phyloP scores from a whole-genome alignment of 2,888 invertebrate species.

The Allophyes oxyacanthae region DNA sequence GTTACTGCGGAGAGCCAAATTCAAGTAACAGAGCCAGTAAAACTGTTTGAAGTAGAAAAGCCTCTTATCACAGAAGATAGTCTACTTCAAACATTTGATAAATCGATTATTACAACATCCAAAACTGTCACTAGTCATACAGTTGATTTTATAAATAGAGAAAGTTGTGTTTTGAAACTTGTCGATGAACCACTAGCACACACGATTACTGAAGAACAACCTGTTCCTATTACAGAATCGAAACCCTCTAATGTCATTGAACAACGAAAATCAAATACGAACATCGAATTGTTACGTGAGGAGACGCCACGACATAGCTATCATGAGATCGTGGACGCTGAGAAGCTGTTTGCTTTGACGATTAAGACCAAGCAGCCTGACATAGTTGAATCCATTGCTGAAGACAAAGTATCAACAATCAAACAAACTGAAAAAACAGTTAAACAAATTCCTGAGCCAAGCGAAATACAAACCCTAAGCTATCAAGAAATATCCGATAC shows the following conservation, averaged over 20 bases:
- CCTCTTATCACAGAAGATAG: conserved; percentile 16
- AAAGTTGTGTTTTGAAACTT: conserved; percentile 7
- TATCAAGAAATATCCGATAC: conserved; percentile 47
- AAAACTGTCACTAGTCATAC: conserved; percentile 15
- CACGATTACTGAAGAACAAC: conserved; percentile 5
- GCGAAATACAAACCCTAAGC: conserved; percentile 32
- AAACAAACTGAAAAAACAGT: conserved; percentile 31
- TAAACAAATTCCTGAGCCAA: conserved; percentile 26
- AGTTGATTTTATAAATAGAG: conserved; percentile 19
- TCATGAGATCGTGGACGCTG: conserved; percentile 70
- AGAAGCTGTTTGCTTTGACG: conserved; percentile 57
- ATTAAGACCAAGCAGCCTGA: conserved; percentile 20
- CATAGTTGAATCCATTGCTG: background rate
- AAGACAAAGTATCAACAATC: background rate
- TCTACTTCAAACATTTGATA: conserved; percentile 16
- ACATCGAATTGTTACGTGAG: conserved; percentile 42
- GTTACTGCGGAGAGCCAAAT: background rate
- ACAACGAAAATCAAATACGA: conserved; percentile 1
- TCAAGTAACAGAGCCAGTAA: background rate
- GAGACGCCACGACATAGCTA: conserved; percentile 66
- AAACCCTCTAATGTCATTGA: background rate
- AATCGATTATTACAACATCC: background rate
- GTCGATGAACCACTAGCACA: conserved; percentile 3
- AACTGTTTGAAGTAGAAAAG: conserved; percentile 10
- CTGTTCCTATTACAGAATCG: background rate